phyloP scores from a whole-genome alignment of 1,140 invertebrate genomes.

The Latrodectus geometricus region DNA sequence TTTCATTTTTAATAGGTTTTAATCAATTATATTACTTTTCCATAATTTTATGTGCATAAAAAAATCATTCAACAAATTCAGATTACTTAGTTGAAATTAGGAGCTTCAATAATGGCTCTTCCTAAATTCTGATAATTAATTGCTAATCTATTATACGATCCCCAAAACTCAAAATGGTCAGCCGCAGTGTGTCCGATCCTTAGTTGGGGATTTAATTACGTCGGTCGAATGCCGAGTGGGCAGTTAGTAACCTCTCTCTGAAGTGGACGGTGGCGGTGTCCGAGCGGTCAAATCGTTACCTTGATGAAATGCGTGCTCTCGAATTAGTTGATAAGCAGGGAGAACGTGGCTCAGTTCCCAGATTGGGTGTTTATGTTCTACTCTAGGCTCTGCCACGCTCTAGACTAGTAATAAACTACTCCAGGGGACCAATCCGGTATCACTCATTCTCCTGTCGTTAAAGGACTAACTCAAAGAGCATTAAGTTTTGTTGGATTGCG shows the following conservation, averaged over 20 bases:
- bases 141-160: not conserved
- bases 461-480: too few species aligned
- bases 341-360: conserved; percentile 25
- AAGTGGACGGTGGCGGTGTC: not conserved
- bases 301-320: conserved; percentile 47
- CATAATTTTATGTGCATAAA: too few species aligned
- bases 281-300: conserved; percentile 50
- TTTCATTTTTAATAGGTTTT: too few species aligned
- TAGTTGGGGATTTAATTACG: conserved; percentile 54
- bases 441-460: not conserved
- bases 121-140: too few species aligned
- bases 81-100: too few species aligned
- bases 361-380: conserved; percentile 50
- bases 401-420: conserved; percentile 22
- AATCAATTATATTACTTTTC: too few species aligned
- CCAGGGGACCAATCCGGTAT: not conserved
- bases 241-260: conserved; percentile 39
- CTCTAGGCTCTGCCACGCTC: conserved; percentile 8
- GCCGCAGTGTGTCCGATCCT: conserved; percentile 53
- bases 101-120: too few species aligned
- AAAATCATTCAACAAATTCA: too few species aligned
- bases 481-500: too few species aligned
- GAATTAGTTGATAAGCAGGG: conserved; percentile 43
- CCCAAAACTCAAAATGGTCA: conserved; percentile 36
- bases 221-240: conserved; percentile 40